These are phyloP conservation scores for Cosmopolites sordidus DNA, from an alignment of 2,888 invertebrate genomes.

Conservation along the genomic window DNA sequence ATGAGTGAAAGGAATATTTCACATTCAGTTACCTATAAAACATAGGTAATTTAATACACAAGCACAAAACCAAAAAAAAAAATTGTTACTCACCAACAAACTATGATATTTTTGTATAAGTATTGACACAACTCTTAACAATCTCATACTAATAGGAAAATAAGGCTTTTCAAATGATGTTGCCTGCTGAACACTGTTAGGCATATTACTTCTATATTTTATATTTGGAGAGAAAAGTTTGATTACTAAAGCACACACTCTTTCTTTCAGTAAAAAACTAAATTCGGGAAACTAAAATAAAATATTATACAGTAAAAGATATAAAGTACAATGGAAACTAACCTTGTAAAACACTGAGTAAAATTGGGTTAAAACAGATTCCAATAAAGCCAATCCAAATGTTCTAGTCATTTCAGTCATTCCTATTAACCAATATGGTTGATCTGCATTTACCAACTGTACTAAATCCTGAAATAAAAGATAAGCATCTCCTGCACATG, in stretches of 20 bases:
- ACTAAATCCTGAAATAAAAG: constrained; percentile 96
- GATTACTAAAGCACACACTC: constrained; percentile 97
- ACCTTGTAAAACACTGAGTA: constrained; percentile 82
- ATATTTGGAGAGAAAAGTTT: constrained; percentile 97
- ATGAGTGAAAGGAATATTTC: constrained; percentile 97
- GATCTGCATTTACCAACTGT: constrained; percentile 92
- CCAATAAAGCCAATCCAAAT: constrained; percentile 91
- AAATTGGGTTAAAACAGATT: constrained; percentile 86
- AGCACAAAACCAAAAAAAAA: background rate
- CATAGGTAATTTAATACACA: background rate
- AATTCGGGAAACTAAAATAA: constrained; percentile 85
- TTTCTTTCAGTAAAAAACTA: constrained; percentile 88
- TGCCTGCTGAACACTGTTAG: constrained; percentile 59
- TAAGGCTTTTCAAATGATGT: constrained; percentile 82
- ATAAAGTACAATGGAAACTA: background rate
- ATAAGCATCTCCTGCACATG: constrained; percentile 91
- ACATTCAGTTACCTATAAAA: constrained; percentile 83
- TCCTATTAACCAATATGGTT: constrained; percentile 91
- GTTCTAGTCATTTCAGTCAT: constrained; percentile 97
- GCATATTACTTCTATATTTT: constrained; percentile 70
- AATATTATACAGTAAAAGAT: constrained; percentile 5
- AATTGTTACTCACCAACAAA: constrained; percentile 63
- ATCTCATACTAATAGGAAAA: constrained; percentile 94
- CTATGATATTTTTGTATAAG: constrained; percentile 91
- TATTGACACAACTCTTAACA: constrained; percentile 87